Evolutionary conservation across 1,140 invertebrate genomes (phyloP).

Genomic region (Tetragnatha versicolor): DNA sequence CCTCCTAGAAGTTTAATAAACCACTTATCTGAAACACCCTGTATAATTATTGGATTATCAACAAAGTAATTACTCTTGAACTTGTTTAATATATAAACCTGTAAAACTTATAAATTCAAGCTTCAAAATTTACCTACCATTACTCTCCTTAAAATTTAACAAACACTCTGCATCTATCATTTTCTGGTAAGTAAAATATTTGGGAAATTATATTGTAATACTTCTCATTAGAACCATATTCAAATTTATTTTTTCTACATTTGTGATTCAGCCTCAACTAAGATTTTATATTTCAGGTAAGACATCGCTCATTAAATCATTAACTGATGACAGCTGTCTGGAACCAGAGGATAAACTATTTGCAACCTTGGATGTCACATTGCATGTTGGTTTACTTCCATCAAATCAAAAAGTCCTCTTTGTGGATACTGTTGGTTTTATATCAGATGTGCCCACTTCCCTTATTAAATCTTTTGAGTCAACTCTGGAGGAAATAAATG

Average conservation of each 20-base stretch:
- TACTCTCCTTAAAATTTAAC: too few species aligned
- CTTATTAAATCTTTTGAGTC: slow-evolving; percentile 84
- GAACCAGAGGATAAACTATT: slow-evolving; percentile 82
- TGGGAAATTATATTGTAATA: too few species aligned
- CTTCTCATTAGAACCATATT: too few species aligned
- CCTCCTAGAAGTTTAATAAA: too few species aligned
- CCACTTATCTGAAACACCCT: too few species aligned
- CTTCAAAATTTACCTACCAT: too few species aligned
- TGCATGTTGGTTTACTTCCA: slow-evolving; percentile 72
- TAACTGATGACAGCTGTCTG: slow-evolving; percentile 74
- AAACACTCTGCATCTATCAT: too few species aligned
- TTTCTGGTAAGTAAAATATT: too few species aligned
- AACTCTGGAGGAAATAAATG: slow-evolving; percentile 82
- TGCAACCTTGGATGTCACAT: slow-evolving; percentile 88
- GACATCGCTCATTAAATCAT: slow-evolving; percentile 81
- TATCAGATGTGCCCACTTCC: slow-evolving; percentile 82
- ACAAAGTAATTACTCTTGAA: too few species aligned
- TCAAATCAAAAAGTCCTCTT: slow-evolving; percentile 69
- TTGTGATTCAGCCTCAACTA: background rate
- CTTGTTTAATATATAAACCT: too few species aligned
- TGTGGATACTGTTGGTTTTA: slow-evolving; percentile 92
- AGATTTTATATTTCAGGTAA: slow-evolving; percentile 70
- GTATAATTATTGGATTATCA: too few species aligned
- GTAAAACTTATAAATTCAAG: too few species aligned
- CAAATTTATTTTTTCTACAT: background rate